Percentiles rank a stretch among this genome's conserved stretches.
These are phyloP conservation scores for Loxodonta africana DNA, from an alignment of 2,113 vertebrate species.

Conservation along the genomic window DNA sequence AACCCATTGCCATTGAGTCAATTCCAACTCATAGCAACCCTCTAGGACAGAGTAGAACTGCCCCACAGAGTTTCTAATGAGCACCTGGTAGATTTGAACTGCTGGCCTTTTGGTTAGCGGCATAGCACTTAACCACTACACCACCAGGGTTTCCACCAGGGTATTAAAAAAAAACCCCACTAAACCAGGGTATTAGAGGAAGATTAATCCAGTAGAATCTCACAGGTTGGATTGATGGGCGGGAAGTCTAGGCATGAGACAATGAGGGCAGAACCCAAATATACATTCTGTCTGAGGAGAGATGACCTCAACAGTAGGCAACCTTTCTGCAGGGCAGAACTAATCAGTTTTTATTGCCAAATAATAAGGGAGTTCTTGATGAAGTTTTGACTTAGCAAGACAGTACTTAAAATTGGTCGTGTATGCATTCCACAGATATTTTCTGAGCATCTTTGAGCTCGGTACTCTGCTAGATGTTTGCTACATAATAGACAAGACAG, in stretches of 20 bases:
- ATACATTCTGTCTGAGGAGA: not conserved
- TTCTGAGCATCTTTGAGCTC: not conserved
- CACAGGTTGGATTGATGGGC: not conserved
- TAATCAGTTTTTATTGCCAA: not conserved
- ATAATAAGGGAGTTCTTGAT: not conserved
- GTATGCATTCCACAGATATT: slow-evolving; percentile 3
- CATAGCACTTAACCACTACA: no score
- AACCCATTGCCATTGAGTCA: no score
- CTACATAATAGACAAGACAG: not conserved
- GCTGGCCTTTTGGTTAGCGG: no score
- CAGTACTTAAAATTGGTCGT: not conserved
- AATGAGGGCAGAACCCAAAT: not conserved
- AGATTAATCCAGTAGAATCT: not conserved
- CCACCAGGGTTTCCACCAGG: no score
- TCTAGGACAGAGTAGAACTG: no score
- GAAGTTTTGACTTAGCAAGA: not conserved
- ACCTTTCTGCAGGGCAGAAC: not conserved
- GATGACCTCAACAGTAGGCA: not conserved
- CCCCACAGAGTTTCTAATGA: no score
- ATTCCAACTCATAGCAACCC: no score
- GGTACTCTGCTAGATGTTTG: not conserved
- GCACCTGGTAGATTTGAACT: no score
- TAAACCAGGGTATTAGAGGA: not conserved
- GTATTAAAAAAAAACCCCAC: no score
- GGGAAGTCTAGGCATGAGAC: not conserved